Base-by-base conservation (phyloP, 1,140 invertebrate genomes). In the Zelostemma sp. region DNA sequence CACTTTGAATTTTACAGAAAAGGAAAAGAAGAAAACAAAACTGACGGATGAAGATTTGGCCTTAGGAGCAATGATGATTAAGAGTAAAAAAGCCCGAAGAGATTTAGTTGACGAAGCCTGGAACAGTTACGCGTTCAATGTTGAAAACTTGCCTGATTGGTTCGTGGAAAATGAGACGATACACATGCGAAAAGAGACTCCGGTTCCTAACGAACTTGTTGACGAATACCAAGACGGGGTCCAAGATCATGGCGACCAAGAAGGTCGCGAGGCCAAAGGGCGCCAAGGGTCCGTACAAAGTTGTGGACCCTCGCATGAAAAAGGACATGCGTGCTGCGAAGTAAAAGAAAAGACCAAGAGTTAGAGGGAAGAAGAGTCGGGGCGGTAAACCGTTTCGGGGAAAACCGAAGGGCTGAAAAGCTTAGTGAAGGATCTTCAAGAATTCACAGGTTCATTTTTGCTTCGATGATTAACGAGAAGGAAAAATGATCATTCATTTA, bases 301-400 rank as follows among this genome's bases (percentile, higher is more conserved):
- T 99, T 1, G 98, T 99, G 0, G 97, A 99, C 89, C 90, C 91
- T 3, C 87, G 97, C 59, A 92, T 99, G 92, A 99, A 99, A 83
- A 99, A 99, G 85, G 98, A 99, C 82, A 86, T 91, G 62, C 87
- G 90, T 38, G 90, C 89, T 1, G 82, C 89, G 92, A 92, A 75
- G 89, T 88, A 1, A 92, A 91, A 64, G 88, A 87, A 66, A 88
- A 87, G 67, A 87, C 85, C n/a, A n/a, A n/a, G n/a, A n/a, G n/a
- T n/a, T n/a, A n/a, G n/a, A n/a, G n/a, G n/a, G n/a, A n/a, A n/a
- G n/a, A n/a, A n/a, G n/a, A n/a, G n/a, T n/a, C n/a, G n/a, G n/a
- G n/a, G n/a, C n/a, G n/a, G n/a, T n/a, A n/a, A n/a, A n/a, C n/a
- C n/a, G n/a, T n/a, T n/a, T n/a, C n/a, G n/a, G n/a, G n/a, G n/a